phyloP scores from a whole-genome alignment of 2,113 vertebrate species.

The Panthera uncia region DNA sequence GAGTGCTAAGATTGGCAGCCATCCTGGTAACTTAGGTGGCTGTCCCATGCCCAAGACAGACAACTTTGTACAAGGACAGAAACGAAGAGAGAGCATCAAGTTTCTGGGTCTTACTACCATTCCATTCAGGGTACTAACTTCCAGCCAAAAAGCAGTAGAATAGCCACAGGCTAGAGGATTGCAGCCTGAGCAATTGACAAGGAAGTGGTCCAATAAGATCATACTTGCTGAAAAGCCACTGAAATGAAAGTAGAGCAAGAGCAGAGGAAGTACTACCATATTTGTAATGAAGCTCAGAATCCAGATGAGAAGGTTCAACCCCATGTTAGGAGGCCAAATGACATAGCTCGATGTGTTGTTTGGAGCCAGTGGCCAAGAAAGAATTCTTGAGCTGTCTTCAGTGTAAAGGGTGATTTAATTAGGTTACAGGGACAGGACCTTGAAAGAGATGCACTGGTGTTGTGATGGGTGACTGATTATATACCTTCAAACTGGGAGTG shows the following conservation, averaged over 20 bases:
- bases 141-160: too few relatives aligned
- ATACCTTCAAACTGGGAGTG: too few relatives aligned
- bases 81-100: too few relatives aligned
- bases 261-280: background rate
- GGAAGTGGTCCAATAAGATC: background rate
- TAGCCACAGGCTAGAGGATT: too few relatives aligned
- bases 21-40: background rate
- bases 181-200: too few relatives aligned
- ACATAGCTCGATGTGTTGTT: background rate
- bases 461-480: too few relatives aligned
- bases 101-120: too few relatives aligned
- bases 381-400: background rate
- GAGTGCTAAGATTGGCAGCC: background rate
- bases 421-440: background rate
- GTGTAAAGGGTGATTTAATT: background rate
- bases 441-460: background rate
- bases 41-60: too few relatives aligned
- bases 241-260: background rate
- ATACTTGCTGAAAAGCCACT: background rate
- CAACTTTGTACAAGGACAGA: too few relatives aligned
- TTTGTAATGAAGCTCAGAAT: background rate
- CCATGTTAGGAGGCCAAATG: fast-evolving
- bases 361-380: background rate
- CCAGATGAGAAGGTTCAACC: background rate
- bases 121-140: too few relatives aligned